Evolutionary conservation across 2,797 vertebrate species (phyloP).

Genomic region (Halcyon chelicuti): DNA sequence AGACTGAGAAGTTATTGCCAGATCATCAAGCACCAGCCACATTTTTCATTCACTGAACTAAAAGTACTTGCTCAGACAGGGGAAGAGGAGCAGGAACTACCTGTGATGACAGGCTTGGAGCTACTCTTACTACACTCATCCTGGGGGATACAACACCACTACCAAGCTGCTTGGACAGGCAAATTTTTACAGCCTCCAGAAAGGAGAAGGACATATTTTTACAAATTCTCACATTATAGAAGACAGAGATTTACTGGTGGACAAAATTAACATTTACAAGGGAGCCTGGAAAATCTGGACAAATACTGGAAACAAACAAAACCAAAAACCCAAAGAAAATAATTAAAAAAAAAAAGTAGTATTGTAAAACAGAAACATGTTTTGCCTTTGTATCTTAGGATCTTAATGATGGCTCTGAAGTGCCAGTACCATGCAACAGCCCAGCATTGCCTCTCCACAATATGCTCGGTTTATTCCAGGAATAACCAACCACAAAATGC

Average conservation of each 20-base stretch:
- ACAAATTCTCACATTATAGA: background rate
- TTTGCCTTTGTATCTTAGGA: background rate
- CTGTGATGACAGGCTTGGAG: background rate
- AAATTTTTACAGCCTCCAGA: background rate
- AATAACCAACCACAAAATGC: background rate
- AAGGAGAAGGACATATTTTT: background rate
- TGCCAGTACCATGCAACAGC: background rate
- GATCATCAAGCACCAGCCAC: background rate
- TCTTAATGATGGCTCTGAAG: background rate
- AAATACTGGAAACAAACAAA: background rate
- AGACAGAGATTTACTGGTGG: background rate
- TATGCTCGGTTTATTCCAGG: background rate
- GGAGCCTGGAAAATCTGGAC: background rate
- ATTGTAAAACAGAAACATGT: background rate
- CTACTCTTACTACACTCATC: background rate
- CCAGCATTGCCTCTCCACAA: background rate
- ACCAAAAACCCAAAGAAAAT: background rate
- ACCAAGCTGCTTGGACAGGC: background rate
- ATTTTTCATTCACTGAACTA: background rate
- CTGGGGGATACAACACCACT: background rate
- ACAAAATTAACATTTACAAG: background rate
- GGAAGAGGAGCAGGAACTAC: background rate
- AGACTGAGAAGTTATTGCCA: background rate
- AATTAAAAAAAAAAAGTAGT: background rate
- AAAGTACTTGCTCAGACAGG: background rate